Base-by-base conservation (phyloP, 2,888 invertebrate species). In the Apamea epomidion region DNA sequence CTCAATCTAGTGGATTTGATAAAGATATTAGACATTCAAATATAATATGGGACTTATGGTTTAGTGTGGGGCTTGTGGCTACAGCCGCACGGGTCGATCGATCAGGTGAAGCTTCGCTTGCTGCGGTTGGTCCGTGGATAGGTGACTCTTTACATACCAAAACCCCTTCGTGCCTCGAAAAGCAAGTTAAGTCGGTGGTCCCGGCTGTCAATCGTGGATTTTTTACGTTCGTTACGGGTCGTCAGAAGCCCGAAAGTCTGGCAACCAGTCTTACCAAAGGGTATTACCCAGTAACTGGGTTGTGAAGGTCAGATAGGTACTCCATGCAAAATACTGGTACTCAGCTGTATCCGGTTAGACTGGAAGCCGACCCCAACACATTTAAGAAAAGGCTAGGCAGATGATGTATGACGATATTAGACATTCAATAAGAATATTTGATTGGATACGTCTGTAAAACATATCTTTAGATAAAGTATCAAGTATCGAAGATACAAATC, bases 401-500 rank as follows among this genome's bases (percentile, higher is more conserved):
- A 54, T 54, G 7, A 21, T 54, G 51, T n/a, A n/a, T n/a, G n/a
- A n/a, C n/a, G 2, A 2, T 1, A 54, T 54, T 25, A 58, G n/a
- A 60, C 12, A 60, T 60, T 25, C 10, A 58, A 58, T n/a, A 45
- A 45, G 21, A 64, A 58, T 37, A 48, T 42, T 69, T 64, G 37
- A 64, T 78, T 62, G 48, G 58, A 32, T 25, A 18, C 14, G 12
- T 67, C 37, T 25, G 58, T 65, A 62, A 74, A 65, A 74, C 67
- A 21, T 71, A 64, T 74, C 62, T 76, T 84, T 64, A 73, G 32
- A 73, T 65, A 32, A 60, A 58, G 62, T 73, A 73, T 73, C 78
- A n/a, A 68, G 37, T 81, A 69, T 84, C 48, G 51, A 4, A 51
- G 64, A 64, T 62, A 7, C 42, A 82, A 69, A 74, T 70, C 86